A percentile compares a stretch with the other conserved stretches of the same genome.
These are phyloP conservation scores for Drosophila mercatorum DNA, from an alignment of 2,888 invertebrate species.

Conservation along the genomic window DNA sequence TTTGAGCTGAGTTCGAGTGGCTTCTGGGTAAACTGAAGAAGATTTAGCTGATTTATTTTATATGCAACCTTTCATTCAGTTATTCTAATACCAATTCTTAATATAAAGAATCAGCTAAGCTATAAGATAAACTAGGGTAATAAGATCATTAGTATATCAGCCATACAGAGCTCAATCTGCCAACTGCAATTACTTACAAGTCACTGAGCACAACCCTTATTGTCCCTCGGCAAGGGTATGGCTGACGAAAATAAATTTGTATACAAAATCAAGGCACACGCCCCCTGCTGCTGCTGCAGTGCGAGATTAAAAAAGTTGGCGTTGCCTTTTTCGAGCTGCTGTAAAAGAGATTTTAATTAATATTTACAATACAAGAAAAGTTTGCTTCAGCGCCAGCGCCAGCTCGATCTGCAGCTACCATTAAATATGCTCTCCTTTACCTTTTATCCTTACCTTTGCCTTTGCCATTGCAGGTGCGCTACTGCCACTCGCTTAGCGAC, in stretches of 20 bases:
- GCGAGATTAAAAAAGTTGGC: constrained; percentile 79
- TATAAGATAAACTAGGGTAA: too few species aligned
- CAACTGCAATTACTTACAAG: not conserved
- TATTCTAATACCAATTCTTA: too few species aligned
- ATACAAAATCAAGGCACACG: constrained; percentile 45
- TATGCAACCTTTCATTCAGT: too few species aligned
- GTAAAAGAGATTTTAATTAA: constrained; percentile 79
- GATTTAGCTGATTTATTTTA: too few species aligned
- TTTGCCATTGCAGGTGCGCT: constrained; percentile 88
- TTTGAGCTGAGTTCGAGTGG: too few species aligned
- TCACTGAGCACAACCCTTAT: not conserved
- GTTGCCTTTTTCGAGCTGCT: constrained; percentile 36
- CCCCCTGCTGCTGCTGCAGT: constrained; percentile 3
- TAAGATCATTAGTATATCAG: too few species aligned
- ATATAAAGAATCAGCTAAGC: too few species aligned
- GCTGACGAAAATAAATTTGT: constrained; percentile 37
- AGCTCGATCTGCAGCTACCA: constrained; percentile 17
- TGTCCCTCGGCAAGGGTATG: not conserved
- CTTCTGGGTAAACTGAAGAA: too few species aligned
- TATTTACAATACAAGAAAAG: constrained; percentile 65
- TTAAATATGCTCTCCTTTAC: constrained; percentile 11
- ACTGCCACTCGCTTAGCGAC: constrained; percentile 96
- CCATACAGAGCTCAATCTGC: not conserved
- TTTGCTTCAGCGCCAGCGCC: constrained; percentile 15
- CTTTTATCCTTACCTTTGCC: not conserved